Base-by-base conservation (phyloP, 2,113 vertebrate species). In the Noctilio leporinus region DNA sequence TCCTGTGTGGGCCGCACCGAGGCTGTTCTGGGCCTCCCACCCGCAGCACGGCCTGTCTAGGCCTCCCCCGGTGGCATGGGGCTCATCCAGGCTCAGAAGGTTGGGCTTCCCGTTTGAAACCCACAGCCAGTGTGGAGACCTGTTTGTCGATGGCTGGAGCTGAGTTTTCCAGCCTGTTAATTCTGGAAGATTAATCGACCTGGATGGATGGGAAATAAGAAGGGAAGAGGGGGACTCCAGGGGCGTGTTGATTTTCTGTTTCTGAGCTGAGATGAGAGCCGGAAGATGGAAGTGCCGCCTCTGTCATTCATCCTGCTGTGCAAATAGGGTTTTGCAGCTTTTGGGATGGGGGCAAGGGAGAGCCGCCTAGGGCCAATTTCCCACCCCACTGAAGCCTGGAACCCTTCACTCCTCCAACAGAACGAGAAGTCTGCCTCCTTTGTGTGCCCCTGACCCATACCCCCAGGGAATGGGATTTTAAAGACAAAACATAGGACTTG, bases 1-100 rank as follows among this genome's bases (percentile, higher is more conserved):
- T 81, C 82, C 16, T 40, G 19, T 59, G 83, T 4, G 70, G 38
- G 92, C 95, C 81, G 12, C 45, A 24, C 90, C 1, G 0, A 51
- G 82, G 86, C 33, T 92, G 72, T 45, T 95, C 96, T n/a, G 95
- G 59, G 30, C 93, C 40, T 7, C 26, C 55, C 26, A 75, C 86
- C 82, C 4, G 5, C 45, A 35, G 76, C 89, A 20, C 88, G 86
- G 49, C 40, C 67, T 92, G 96, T 88, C n/a, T n/a, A n/a, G n/a
- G n/a, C n/a, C n/a, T n/a, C n/a, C n/a, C n/a, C n/a, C 53, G 86
- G 75, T 11, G 14, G 55, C 43, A 35, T 80, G 24, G 77, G 86
- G 73, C 38, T 7, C 4, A 3, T 24, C 51, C 10, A 0, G 62
- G 53, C 87, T 70, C 33, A 24, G 62, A 73, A 82, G n/a, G 26